Percentiles rank a stretch among this genome's conserved stretches.
phyloP scores from a whole-genome alignment of 2,113 vertebrate species.

The Mus spicilegus region DNA sequence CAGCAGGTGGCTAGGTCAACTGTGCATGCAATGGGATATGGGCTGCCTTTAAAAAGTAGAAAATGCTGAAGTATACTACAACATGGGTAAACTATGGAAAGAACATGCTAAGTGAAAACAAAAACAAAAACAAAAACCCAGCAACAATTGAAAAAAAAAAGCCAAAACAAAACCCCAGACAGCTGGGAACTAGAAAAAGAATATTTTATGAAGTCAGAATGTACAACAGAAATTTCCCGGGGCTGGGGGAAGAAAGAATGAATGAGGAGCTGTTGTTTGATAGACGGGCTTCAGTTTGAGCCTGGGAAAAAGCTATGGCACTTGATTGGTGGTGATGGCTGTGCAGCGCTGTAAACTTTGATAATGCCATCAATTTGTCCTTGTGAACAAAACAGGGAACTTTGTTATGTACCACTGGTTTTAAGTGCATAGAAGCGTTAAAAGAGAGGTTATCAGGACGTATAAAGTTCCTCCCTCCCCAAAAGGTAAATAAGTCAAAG shows the following conservation, averaged over 20 bases:
- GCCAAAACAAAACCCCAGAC: background rate
- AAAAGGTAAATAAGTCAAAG: background rate
- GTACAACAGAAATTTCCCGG: background rate
- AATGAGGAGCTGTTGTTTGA: background rate
- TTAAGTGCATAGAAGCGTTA: background rate
- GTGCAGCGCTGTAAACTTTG: background rate
- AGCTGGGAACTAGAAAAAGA: background rate
- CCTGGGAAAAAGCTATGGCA: background rate
- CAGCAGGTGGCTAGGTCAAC: background rate
- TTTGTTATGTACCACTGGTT: background rate
- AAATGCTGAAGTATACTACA: background rate
- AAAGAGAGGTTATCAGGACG: background rate
- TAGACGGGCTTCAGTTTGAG: background rate
- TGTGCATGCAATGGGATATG: background rate
- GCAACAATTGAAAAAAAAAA: background rate
- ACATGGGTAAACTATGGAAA: background rate
- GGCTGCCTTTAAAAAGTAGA: background rate
- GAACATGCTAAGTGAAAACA: background rate
- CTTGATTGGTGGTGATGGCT: background rate
- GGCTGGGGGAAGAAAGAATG: accelerated
- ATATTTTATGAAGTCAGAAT: background rate
- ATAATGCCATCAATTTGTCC: background rate
- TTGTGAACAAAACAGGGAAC: background rate
- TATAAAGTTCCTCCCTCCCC: background rate
- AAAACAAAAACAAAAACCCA: background rate